Evolutionary conservation across 2,113 vertebrate genomes (phyloP).

Genomic region (Oenanthe melanoleuca): DNA sequence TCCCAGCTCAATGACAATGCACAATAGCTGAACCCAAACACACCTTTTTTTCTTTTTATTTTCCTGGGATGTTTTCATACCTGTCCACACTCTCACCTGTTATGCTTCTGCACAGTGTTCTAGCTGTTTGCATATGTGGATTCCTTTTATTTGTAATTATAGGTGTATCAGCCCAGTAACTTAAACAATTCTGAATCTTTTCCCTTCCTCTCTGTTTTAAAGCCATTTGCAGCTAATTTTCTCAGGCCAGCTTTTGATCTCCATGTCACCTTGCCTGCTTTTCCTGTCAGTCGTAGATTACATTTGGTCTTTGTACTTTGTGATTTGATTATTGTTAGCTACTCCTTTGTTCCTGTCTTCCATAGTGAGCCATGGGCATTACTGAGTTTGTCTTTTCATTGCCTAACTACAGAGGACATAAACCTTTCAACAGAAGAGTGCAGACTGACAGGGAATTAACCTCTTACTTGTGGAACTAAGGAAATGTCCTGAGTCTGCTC

Average conservation of each 20-base stretch:
- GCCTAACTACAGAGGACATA: not conserved
- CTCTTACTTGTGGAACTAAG: not conserved
- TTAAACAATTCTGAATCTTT: not conserved
- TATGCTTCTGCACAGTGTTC: not conserved
- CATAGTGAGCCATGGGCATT: not conserved
- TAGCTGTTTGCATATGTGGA: not conserved
- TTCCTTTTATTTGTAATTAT: not conserved
- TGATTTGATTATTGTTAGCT: not conserved
- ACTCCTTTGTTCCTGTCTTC: not conserved
- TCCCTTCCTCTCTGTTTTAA: not conserved
- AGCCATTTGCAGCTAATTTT: not conserved
- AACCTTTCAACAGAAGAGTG: not conserved
- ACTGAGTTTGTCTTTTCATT: slow-evolving; percentile 7
- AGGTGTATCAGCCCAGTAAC: not conserved
- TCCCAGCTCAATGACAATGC: not conserved
- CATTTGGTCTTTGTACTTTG: not conserved
- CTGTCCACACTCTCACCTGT: not conserved
- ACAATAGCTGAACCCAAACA: not conserved
- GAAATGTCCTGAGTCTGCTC: not conserved
- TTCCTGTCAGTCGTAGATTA: not conserved
- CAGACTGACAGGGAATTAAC: slow-evolving; percentile 21
- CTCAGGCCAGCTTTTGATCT: not conserved
- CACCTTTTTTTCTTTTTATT: not conserved
- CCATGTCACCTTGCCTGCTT: not conserved
- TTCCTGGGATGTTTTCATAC: not conserved